These are phyloP conservation scores for Sakesphorus luctuosus DNA, from an alignment of 2,113 vertebrate species.

Conservation along the genomic window DNA sequence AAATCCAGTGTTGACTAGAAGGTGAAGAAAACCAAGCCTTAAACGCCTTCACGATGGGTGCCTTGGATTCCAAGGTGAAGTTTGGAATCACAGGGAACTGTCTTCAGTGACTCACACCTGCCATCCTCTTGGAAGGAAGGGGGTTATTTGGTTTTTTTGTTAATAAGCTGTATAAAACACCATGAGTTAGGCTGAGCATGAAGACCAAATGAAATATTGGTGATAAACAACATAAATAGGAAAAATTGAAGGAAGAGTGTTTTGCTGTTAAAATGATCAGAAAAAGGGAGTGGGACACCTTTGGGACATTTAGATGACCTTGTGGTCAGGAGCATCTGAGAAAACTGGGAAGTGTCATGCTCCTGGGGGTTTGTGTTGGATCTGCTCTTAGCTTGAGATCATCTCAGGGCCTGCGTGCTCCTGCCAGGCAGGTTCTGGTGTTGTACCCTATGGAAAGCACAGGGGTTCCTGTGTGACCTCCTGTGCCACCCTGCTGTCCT, in stretches of 20 bases:
- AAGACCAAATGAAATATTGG: neutral
- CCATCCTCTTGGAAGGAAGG: neutral
- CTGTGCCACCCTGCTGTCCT: neutral
- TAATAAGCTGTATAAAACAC: neutral
- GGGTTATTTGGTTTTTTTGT: neutral
- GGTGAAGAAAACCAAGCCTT: neutral
- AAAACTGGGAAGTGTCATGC: neutral
- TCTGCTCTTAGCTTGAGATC: neutral
- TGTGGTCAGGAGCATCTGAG: neutral
- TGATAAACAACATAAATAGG: neutral
- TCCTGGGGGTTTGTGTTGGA: neutral
- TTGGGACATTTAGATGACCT: neutral
- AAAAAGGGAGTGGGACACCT: neutral
- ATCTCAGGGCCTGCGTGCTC: neutral
- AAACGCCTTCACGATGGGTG: neutral
- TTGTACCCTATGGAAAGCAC: neutral
- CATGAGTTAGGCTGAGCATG: neutral
- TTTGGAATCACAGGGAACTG: neutral
- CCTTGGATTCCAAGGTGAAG: neutral
- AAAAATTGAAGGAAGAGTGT: neutral
- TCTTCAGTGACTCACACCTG: neutral
- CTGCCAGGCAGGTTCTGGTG: neutral
- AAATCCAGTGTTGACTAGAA: neutral
- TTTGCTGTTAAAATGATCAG: neutral
- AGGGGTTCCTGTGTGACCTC: neutral